A percentile compares a stretch with the other conserved stretches of the same genome.
These are phyloP conservation scores for Tiliqua scincoides DNA, from an alignment of 2,113 vertebrate genomes.

Conservation along the genomic window DNA sequence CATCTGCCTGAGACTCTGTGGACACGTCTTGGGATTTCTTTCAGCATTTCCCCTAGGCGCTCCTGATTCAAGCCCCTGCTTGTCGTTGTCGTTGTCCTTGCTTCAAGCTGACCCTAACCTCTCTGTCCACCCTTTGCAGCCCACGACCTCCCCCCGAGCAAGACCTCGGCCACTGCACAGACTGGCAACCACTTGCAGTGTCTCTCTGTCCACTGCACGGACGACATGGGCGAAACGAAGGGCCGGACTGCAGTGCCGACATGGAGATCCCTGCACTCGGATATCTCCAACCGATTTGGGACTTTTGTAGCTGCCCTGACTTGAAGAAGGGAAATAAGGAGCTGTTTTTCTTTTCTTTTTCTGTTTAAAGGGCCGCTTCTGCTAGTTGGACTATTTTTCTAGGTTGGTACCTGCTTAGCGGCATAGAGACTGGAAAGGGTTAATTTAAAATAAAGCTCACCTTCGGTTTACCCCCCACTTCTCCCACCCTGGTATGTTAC, in stretches of 20 bases:
- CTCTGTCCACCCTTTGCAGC: constrained; percentile 78
- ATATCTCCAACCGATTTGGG: constrained; percentile 98
- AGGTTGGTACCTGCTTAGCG: constrained; percentile 82
- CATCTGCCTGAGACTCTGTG: too few relatives aligned
- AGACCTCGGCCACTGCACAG: constrained; percentile 79
- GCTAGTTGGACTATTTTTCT: constrained; percentile 77
- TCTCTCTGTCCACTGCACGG: constrained; percentile 98
- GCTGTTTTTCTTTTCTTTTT: constrained; percentile 52
- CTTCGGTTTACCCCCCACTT: constrained; percentile 2
- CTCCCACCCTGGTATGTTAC: constrained; percentile 78
- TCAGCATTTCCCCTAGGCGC: too few relatives aligned
- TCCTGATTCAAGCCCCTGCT: too few relatives aligned
- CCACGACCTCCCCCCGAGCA: constrained; percentile 89
- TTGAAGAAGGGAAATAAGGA: constrained; percentile 75
- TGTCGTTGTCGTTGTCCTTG: too few relatives aligned
- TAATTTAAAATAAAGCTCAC: constrained; percentile 83
- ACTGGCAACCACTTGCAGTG: constrained; percentile 94
- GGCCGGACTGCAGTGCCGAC: constrained; percentile 91
- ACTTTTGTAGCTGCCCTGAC: constrained; percentile 97
- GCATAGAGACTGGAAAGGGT: constrained; percentile 82
- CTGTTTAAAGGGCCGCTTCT: constrained; percentile 75
- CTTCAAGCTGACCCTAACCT: constrained; percentile 33
- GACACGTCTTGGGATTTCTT: too few relatives aligned
- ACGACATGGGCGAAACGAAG: constrained; percentile 92
- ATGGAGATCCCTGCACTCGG: constrained; percentile 97